Base-by-base conservation (phyloP, 1,140 invertebrate species). In the Drosophila lini region DNA sequence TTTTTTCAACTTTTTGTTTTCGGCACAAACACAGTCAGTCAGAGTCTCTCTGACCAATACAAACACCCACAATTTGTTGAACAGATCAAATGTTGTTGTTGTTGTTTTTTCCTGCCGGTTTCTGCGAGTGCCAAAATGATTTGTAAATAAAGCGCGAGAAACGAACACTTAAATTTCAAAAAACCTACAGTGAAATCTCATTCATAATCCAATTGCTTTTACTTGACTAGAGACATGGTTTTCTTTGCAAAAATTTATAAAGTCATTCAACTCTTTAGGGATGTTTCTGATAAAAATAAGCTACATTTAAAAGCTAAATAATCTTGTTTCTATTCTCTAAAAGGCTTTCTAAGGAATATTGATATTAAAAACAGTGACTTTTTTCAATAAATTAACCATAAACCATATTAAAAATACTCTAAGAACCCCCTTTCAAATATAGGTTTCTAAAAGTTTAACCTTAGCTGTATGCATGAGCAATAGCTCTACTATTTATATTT, bases 1-100 rank as follows among this genome's bases (percentile, higher is more conserved):
- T 68, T 73, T 52, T 79, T 53, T 76, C 22, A 15, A 6, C 22
- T 68, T 83, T 76, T 76, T 61, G 8, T 65, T 80, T 79, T 81
- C 55, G 47, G 58, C 55, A 48, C 7, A 47, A 42, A 55, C 38
- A 61, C 13, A 53, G 10, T 34, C 15, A 58, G 16, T 34, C 16
- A 52, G 31, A 28, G 45, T 15, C 38, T 59, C 36, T 47, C 44
- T 15, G 41, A 56, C 61, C 32, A 50, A 47, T 41, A 36, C 28
- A 55, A 25, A 55, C 48, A 62, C 25, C 40, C 47, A 42, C 47
- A 65, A 52, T 67, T 41, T 56, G 44, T 59, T 75, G 55, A 80
- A 58, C 74, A 69, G 77, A 68, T 74, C 50, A 77, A 53, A 36
- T 53, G 50, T 41, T 84, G 52, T 63, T 74, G 61, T 63, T 74